Evolutionary conservation across 2,888 invertebrate species (phyloP).

Genomic region (Chydorus sphaericus): DNA sequence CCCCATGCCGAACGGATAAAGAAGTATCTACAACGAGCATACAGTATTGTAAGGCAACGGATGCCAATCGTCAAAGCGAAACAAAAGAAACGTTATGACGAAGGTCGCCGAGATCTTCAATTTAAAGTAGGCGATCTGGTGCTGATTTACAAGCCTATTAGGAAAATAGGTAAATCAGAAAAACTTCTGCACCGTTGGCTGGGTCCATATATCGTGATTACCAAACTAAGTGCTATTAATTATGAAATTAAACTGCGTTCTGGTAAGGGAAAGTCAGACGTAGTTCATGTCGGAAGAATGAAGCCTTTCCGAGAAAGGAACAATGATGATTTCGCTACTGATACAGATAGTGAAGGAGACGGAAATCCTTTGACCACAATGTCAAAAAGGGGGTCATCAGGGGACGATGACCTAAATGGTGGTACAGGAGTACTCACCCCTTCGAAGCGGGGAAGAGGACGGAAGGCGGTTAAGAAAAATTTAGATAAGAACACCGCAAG

Average conservation of each 20-base stretch:
- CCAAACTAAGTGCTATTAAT: neutral
- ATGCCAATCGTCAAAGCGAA: neutral
- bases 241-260: neutral
- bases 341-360: too few relatives aligned
- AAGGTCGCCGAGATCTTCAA: neutral
- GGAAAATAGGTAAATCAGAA: neutral
- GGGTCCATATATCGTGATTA: neutral
- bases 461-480: too few relatives aligned
- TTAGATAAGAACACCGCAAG: too few relatives aligned
- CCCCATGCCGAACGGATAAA: too few relatives aligned
- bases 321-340: too few relatives aligned
- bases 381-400: too few relatives aligned
- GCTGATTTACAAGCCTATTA: neutral
- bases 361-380: too few relatives aligned
- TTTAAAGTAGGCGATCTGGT: neutral
- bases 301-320: too few relatives aligned
- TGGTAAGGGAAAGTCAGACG: neutral
- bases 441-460: too few relatives aligned
- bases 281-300: slow-evolving; percentile 1
- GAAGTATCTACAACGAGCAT: too few relatives aligned
- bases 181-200: neutral
- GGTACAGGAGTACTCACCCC: too few relatives aligned
- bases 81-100: neutral
- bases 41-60: neutral
- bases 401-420: too few relatives aligned